These are phyloP conservation scores for Erpetoichthys calabaricus DNA, from an alignment of 2,797 vertebrate genomes.

Conservation along the genomic window DNA sequence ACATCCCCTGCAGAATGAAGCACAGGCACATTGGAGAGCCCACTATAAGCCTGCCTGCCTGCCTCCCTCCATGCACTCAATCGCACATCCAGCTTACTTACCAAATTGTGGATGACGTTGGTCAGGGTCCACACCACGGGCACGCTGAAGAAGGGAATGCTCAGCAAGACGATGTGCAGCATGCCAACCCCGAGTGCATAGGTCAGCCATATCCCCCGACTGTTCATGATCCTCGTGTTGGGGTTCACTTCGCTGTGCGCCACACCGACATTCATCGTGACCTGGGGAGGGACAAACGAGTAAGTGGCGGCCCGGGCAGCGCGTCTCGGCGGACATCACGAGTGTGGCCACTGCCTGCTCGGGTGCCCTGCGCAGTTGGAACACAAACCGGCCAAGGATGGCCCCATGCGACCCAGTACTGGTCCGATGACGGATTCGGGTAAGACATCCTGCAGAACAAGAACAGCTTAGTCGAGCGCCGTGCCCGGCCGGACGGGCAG, in stretches of 20 bases:
- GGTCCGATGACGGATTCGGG: too few relatives aligned
- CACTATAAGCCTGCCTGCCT: background rate
- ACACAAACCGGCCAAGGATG: too few relatives aligned
- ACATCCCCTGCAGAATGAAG: slow-evolving; percentile 70
- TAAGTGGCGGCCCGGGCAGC: too few relatives aligned
- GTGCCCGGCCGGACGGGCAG: too few relatives aligned
- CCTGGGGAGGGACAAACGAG: slow-evolving; percentile 24
- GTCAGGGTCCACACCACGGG: slow-evolving; percentile 91
- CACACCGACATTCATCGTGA: slow-evolving; percentile 91
- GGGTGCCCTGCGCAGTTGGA: too few relatives aligned
- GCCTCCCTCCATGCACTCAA: background rate
- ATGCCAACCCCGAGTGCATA: slow-evolving; percentile 81
- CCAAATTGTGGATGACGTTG: slow-evolving; percentile 93
- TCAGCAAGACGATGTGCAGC: slow-evolving; percentile 86
- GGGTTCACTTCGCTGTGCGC: slow-evolving; percentile 97
- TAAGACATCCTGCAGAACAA: too few relatives aligned
- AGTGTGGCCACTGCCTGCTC: too few relatives aligned
- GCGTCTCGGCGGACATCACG: too few relatives aligned
- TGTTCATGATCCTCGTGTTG: slow-evolving; percentile 94
- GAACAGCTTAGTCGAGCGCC: too few relatives aligned
- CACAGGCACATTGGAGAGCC: slow-evolving; percentile 12
- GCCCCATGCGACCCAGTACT: too few relatives aligned
- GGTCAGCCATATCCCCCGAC: slow-evolving; percentile 92
- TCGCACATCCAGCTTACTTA: slow-evolving; percentile 38
- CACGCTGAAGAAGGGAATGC: slow-evolving; percentile 93